Evolutionary conservation across 1,140 invertebrate genomes (phyloP).

Genomic region (Cylas formicarius): DNA sequence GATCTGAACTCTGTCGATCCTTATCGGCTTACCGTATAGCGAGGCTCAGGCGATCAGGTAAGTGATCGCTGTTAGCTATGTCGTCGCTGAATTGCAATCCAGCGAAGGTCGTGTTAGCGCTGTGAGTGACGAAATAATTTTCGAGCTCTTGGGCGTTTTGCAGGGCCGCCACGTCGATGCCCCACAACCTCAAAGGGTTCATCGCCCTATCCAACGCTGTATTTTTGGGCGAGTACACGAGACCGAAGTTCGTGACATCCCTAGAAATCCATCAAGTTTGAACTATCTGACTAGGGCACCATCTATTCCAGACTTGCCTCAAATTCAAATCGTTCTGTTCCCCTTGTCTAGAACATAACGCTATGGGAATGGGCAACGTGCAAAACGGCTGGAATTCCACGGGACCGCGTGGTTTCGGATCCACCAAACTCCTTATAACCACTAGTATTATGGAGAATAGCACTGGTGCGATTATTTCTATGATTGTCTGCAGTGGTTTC

Average conservation of each 20-base stretch:
- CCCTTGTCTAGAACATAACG: background rate
- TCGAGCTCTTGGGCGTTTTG: slow-evolving; percentile 42
- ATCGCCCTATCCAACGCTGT: slow-evolving; percentile 9
- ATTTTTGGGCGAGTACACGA: slow-evolving; percentile 20
- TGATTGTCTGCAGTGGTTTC: slow-evolving; percentile 60
- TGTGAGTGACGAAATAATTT: slow-evolving; percentile 40
- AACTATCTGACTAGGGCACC: too few relatives aligned
- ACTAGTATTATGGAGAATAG: slow-evolving; percentile 66
- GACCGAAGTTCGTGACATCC: background rate
- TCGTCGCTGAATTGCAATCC: slow-evolving; percentile 49
- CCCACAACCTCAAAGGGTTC: slow-evolving; percentile 4
- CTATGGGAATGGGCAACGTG: slow-evolving; percentile 13
- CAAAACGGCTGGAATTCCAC: slow-evolving; percentile 36
- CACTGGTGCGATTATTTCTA: slow-evolving; percentile 63
- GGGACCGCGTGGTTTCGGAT: slow-evolving; percentile 26
- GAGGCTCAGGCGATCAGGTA: slow-evolving; percentile 46
- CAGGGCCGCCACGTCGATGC: slow-evolving; percentile 11
- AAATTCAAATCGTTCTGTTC: background rate
- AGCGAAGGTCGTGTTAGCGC: slow-evolving; percentile 37
- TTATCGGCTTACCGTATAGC: slow-evolving; percentile 43
- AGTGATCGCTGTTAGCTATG: slow-evolving; percentile 42
- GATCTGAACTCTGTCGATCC: background rate
- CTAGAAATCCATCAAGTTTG: too few relatives aligned
- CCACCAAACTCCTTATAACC: slow-evolving; percentile 50
- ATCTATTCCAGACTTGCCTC: background rate